Evolutionary conservation across 2,797 vertebrate species (phyloP).

Genomic region (Triplophysa bombifrons): DNA sequence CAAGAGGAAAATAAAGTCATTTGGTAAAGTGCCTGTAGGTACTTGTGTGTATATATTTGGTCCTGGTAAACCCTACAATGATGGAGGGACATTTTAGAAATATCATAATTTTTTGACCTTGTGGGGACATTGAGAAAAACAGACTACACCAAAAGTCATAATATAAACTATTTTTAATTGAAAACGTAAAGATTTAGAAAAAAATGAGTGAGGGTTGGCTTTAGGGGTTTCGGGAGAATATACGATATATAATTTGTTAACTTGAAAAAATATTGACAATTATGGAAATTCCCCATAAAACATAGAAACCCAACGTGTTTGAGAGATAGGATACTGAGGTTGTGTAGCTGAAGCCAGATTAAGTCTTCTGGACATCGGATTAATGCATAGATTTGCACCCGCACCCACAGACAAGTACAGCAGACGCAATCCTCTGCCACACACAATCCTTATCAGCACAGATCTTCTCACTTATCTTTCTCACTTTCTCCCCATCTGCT

Average conservation of each 20-base stretch:
- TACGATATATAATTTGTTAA: too few relatives aligned
- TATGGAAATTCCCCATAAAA: background rate
- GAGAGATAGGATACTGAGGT: background rate
- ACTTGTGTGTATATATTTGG: background rate
- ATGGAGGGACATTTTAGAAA: background rate
- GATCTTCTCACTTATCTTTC: constrained; percentile 18
- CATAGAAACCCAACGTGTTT: background rate
- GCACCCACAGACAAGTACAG: background rate
- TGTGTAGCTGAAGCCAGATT: background rate
- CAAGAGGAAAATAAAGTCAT: constrained; percentile 10
- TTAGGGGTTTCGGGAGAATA: too few relatives aligned
- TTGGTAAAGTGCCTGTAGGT: background rate
- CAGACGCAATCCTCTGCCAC: background rate
- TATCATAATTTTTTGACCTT: too few relatives aligned
- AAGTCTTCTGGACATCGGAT: constrained; percentile 4
- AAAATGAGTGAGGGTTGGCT: too few relatives aligned
- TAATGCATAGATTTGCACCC: constrained; percentile 9
- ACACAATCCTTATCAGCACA: background rate
- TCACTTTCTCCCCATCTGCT: constrained; percentile 22
- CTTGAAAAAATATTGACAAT: too few relatives aligned
- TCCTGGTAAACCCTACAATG: too few relatives aligned
- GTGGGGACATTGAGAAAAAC: too few relatives aligned
- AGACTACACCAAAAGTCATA: too few relatives aligned
- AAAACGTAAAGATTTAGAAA: too few relatives aligned
- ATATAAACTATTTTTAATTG: too few relatives aligned